phyloP scores from a whole-genome alignment of 2,888 invertebrate species.

The Meta bourneti region DNA sequence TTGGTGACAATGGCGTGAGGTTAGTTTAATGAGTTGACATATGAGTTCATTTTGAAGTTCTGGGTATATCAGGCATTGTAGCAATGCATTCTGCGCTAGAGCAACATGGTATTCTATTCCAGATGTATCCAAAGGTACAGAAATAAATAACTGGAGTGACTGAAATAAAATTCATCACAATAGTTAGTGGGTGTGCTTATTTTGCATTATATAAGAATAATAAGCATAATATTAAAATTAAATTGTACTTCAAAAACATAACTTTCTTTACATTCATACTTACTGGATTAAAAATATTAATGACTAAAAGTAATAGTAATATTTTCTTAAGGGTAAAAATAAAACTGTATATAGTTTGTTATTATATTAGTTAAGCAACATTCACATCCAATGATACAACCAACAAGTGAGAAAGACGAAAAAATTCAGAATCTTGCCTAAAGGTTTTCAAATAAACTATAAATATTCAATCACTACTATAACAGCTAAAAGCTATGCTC shows the following conservation, averaged over 20 bases:
- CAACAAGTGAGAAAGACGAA: too few species aligned
- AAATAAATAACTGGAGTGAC: slow-evolving; percentile 97
- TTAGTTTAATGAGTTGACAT: slow-evolving; percentile 94
- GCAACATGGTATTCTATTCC: slow-evolving; percentile 99
- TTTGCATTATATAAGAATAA: neutral
- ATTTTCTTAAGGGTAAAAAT: too few species aligned
- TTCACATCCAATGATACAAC: too few species aligned
- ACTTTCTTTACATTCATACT: neutral
- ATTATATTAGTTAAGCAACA: too few species aligned
- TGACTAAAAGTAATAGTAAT: too few species aligned
- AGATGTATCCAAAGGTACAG: slow-evolving; percentile 95
- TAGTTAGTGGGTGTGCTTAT: neutral
- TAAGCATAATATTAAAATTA: neutral
- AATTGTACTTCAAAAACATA: neutral
- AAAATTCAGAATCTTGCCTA: too few species aligned
- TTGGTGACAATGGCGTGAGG: slow-evolving; percentile 90
- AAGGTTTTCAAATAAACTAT: too few species aligned
- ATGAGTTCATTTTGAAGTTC: slow-evolving; percentile 96
- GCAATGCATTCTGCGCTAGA: slow-evolving; percentile 96
- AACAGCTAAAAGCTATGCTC: slow-evolving; percentile 37
- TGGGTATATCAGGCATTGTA: slow-evolving; percentile 92
- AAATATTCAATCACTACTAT: too few species aligned
- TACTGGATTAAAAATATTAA: too few species aligned
- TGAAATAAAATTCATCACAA: slow-evolving; percentile 81
- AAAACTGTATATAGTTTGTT: too few species aligned